Evolutionary conservation across 2,113 vertebrate genomes (phyloP).

Genomic region (Daboia siamensis): DNA sequence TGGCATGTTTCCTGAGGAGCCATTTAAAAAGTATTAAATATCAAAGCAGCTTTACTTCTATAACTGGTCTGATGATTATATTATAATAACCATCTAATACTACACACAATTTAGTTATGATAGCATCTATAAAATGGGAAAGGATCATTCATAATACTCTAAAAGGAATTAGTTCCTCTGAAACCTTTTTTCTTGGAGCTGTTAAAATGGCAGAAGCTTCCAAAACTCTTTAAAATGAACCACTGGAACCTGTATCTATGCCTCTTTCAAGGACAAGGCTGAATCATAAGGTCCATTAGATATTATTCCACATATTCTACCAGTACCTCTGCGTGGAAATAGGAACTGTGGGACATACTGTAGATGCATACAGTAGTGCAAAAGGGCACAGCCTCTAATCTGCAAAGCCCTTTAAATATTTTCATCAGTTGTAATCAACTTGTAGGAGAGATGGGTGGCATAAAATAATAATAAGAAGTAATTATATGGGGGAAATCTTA

Average conservation of each 20-base stretch:
- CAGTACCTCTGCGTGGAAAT: neutral
- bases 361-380: neutral
- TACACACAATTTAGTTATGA: slow-evolving; percentile 30
- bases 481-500: neutral
- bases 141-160: slow-evolving; percentile 10
- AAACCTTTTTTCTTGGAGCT: neutral
- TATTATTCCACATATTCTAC: neutral
- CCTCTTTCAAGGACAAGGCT: neutral
- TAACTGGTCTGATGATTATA: slow-evolving; percentile 50
- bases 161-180: slow-evolving; percentile 5
- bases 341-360: neutral
- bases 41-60: slow-evolving; percentile 60
- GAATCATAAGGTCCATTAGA: neutral
- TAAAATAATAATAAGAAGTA: neutral
- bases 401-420: neutral
- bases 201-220: neutral
- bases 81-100: slow-evolving; percentile 40
- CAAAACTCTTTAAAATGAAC: neutral
- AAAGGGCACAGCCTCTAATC: neutral
- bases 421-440: neutral
- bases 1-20: slow-evolving; percentile 52
- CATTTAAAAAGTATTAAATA: slow-evolving; percentile 61
- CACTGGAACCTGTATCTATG: neutral
- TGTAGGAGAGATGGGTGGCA: neutral
- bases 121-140: slow-evolving; percentile 10